phyloP scores from a whole-genome alignment of 2,888 invertebrate genomes.

The Dendrolimus houi region DNA sequence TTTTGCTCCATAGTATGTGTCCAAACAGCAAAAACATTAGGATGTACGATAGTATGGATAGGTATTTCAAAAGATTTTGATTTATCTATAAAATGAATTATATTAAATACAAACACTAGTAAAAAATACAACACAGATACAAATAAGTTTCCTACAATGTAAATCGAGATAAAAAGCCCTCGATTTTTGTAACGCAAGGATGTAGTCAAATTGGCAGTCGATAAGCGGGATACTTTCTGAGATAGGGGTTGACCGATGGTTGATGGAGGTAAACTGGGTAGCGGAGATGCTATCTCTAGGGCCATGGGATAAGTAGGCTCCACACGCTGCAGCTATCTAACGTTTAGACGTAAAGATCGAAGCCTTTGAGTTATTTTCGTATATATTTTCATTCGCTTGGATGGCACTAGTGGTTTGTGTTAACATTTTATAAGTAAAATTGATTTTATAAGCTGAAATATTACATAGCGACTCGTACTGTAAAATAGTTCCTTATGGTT shows the following conservation, averaged over 20 bases:
- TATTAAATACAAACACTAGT: too few species aligned
- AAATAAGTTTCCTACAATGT: neutral
- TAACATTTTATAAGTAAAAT: too few species aligned
- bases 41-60: too few species aligned
- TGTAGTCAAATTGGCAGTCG: constrained; percentile 28
- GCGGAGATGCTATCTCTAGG: neutral
- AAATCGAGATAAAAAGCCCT: constrained; percentile 10
- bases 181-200: constrained; percentile 32
- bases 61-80: too few species aligned
- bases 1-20: too few species aligned
- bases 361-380: neutral
- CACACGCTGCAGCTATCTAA: neutral
- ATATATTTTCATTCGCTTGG: neutral
- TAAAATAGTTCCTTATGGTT: too few species aligned
- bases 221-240: constrained; percentile 24
- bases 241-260: constrained; percentile 26
- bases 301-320: neutral
- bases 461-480: too few species aligned
- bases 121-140: too few species aligned
- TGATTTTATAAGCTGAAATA: too few species aligned
- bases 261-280: constrained; percentile 26
- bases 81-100: too few species aligned
- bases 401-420: too few species aligned
- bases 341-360: neutral
- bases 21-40: too few species aligned